A percentile compares a stretch with the other conserved stretches of the same genome.
These are phyloP conservation scores for Metopia argyrocephala DNA, from an alignment of 2,888 invertebrate species.

Conservation along the genomic window DNA sequence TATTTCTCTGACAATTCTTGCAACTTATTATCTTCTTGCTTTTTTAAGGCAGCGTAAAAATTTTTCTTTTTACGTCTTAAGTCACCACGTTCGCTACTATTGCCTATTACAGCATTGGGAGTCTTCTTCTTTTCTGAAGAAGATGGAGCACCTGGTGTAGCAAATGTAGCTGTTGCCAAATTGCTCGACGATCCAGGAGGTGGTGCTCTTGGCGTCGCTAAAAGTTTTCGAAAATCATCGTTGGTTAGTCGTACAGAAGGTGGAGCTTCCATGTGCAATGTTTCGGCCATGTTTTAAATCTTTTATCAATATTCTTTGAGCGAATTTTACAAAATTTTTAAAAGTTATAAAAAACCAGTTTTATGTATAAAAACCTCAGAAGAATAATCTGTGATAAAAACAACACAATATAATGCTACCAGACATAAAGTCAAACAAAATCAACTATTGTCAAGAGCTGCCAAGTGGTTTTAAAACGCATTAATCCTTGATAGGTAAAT, in stretches of 20 bases:
- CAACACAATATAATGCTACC: background rate
- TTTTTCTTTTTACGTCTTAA: conserved; percentile 95
- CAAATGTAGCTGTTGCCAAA: conserved; percentile 70
- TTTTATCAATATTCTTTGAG: conserved; percentile 40
- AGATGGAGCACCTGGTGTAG: conserved; percentile 57
- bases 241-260: conserved; percentile 92
- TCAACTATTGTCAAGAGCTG: background rate
- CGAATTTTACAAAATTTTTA: background rate
- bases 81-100: conserved; percentile 85
- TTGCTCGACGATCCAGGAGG: conserved; percentile 73
- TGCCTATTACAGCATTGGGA: conserved; percentile 75
- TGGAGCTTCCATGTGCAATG: conserved; percentile 77
- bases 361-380: too few relatives aligned
- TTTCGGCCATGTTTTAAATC: conserved; percentile 72
- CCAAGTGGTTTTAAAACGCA: background rate
- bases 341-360: background rate
- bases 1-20: conserved; percentile 96
- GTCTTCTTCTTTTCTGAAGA: conserved; percentile 71
- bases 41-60: conserved; percentile 95
- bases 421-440: background rate
- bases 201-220: conserved; percentile 95
- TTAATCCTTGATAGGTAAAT: too few relatives aligned
- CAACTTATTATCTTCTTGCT: conserved; percentile 96
- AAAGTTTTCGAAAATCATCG: conserved; percentile 96
- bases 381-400: too few relatives aligned